A percentile compares a stretch with the other conserved stretches of the same genome.
Evolutionary conservation across 2,888 invertebrate genomes (phyloP).

Genomic region (Aphidoletes aphidimyza): DNA sequence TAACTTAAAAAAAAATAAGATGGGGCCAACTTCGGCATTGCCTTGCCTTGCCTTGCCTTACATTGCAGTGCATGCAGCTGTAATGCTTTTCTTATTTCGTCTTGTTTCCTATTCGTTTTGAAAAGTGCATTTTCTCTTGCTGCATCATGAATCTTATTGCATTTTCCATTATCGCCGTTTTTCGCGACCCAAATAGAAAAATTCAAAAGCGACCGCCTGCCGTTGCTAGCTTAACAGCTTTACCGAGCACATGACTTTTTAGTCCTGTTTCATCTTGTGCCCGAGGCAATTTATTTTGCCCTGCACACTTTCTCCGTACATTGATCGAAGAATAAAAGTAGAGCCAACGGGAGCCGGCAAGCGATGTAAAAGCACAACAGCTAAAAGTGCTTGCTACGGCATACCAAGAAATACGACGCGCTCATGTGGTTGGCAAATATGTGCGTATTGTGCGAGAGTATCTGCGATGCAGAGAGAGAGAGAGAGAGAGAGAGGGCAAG

Average conservation of each 20-base stretch:
- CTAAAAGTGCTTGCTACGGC: background rate
- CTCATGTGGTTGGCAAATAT: slow-evolving; percentile 45
- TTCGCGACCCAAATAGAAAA: background rate
- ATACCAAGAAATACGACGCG: slow-evolving; percentile 44
- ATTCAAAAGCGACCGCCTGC: slow-evolving; percentile 24
- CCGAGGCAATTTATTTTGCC: slow-evolving; percentile 50
- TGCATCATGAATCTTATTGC: slow-evolving; percentile 13
- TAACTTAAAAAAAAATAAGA: too few relatives aligned
- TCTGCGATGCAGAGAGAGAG: background rate
- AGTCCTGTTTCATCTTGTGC: background rate
- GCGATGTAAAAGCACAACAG: background rate
- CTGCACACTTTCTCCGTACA: background rate
- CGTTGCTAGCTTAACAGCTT: background rate
- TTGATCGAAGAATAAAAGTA: too few relatives aligned
- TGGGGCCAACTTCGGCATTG: too few relatives aligned
- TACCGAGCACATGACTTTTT: background rate
- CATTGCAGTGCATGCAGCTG: too few relatives aligned
- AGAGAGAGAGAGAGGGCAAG: background rate
- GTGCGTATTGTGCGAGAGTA: slow-evolving; percentile 16
- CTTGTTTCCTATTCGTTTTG: background rate
- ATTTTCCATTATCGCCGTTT: slow-evolving; percentile 40
- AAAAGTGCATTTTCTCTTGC: background rate
- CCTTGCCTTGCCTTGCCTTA: too few relatives aligned
- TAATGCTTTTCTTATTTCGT: slow-evolving; percentile 33
- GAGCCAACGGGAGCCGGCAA: background rate